These are phyloP conservation scores for Empidonax traillii DNA, from an alignment of 2,113 vertebrate genomes.

Conservation along the genomic window DNA sequence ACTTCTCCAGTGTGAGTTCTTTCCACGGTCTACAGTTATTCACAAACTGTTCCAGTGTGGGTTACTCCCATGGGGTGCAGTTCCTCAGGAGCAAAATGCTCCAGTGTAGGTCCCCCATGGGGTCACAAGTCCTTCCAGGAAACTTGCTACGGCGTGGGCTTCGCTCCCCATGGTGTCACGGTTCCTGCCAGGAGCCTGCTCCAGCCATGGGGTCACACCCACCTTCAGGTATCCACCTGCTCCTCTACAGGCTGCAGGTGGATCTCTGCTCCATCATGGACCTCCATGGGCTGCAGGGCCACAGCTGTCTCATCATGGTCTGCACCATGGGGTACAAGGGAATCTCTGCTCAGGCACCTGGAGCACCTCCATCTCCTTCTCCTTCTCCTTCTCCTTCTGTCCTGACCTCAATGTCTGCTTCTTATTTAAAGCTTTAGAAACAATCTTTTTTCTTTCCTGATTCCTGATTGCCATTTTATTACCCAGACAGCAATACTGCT, in stretches of 20 bases:
- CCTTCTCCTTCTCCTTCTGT: background rate
- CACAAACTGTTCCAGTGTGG: background rate
- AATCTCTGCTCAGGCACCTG: background rate
- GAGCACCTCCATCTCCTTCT: background rate
- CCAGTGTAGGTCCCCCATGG: background rate
- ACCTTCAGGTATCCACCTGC: background rate
- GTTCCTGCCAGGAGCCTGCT: background rate
- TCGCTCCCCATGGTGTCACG: accelerated
- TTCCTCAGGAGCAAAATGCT: background rate
- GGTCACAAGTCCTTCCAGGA: background rate
- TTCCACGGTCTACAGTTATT: background rate
- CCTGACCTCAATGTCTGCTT: background rate
- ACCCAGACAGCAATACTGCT: background rate
- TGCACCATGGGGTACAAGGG: accelerated
- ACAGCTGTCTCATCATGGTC: background rate
- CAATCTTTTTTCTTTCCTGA: background rate
- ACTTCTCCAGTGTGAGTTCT: background rate
- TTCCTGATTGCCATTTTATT: background rate
- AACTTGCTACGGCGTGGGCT: background rate
- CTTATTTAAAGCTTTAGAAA: background rate
- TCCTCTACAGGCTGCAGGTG: background rate
- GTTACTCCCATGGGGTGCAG: no score
- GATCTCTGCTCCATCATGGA: background rate
- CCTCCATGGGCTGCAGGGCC: background rate
- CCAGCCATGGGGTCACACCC: background rate